A percentile compares a stretch with the other conserved stretches of the same genome.
These are phyloP conservation scores for Oscheius sp. DNA, from an alignment of 2,888 invertebrate genomes.

Conservation along the genomic window DNA sequence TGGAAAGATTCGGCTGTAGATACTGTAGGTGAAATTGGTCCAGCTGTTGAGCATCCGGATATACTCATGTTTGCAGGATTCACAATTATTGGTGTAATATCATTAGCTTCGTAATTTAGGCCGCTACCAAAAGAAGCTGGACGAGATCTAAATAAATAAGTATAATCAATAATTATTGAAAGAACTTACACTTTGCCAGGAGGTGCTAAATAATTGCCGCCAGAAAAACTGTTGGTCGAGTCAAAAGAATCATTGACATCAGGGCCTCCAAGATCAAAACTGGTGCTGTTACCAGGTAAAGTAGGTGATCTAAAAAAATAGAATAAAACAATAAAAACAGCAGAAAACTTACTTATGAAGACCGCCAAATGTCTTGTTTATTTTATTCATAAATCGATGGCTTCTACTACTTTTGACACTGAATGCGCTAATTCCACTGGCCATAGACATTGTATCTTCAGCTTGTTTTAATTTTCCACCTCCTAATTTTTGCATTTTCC, in stretches of 20 bases:
- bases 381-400: constrained; percentile 45
- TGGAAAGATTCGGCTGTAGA: constrained; percentile 47
- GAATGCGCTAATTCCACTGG: constrained; percentile 47
- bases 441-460: constrained; percentile 57
- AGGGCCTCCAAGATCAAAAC: constrained; percentile 1
- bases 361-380: constrained; percentile 32
- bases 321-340: not conserved
- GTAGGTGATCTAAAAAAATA: constrained; percentile 20
- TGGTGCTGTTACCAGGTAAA: constrained; percentile 7
- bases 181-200: constrained; percentile 12
- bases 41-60: constrained; percentile 1
- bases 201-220: constrained; percentile 13
- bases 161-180: not conserved
- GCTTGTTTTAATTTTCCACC: constrained; percentile 52
- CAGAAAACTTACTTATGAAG: constrained; percentile 25
- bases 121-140: constrained; percentile 20
- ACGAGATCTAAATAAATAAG: not conserved
- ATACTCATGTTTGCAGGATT: constrained; percentile 7
- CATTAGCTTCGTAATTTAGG: not conserved
- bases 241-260: constrained; percentile 11
- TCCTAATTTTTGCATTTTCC: constrained; percentile 56
- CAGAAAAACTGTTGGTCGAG: not conserved
- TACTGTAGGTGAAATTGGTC: constrained; percentile 32
- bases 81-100: not conserved
- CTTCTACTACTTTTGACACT: constrained; percentile 40